Conservation (phyloP, 1,140 invertebrate genomes). For the Lineus longissimus region DNA sequence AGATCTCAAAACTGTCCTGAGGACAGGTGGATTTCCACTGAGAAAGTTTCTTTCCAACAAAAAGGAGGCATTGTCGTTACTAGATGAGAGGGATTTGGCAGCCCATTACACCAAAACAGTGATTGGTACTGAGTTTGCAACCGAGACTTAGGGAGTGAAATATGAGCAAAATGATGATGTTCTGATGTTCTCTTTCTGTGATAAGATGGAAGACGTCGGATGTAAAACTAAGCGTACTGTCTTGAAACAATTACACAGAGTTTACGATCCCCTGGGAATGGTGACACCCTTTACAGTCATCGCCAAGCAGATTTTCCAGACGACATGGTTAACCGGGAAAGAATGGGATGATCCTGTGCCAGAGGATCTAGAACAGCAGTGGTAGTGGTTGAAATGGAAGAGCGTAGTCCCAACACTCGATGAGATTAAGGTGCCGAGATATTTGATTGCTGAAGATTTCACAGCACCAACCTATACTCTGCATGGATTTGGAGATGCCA, state of each 20-base stretch:
- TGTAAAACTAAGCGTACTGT: not conserved
- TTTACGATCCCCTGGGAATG: not conserved
- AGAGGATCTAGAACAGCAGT: not conserved
- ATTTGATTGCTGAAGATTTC: not conserved
- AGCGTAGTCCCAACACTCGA: not conserved
- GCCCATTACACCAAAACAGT: not conserved
- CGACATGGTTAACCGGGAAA: not conserved
- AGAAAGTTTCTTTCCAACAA: constrained; percentile 4
- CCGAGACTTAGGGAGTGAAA: not conserved
- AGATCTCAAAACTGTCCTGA: not conserved
- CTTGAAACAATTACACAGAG: no score
- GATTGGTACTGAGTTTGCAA: not conserved
- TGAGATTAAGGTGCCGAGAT: no score
- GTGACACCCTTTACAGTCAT: not conserved
- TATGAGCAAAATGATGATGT: not conserved
- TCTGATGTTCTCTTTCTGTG: not conserved
- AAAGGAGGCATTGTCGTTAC: not conserved
- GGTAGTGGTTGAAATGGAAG: not conserved
- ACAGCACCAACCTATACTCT: not conserved
- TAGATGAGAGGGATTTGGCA: not conserved
- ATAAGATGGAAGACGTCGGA: not conserved
- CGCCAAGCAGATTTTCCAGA: not conserved
- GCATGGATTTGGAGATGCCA: no score
- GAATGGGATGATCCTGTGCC: not conserved
- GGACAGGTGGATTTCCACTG: not conserved